Base-by-base conservation (phyloP, 2,888 invertebrate species). In the Eremobia ochroleuca region DNA sequence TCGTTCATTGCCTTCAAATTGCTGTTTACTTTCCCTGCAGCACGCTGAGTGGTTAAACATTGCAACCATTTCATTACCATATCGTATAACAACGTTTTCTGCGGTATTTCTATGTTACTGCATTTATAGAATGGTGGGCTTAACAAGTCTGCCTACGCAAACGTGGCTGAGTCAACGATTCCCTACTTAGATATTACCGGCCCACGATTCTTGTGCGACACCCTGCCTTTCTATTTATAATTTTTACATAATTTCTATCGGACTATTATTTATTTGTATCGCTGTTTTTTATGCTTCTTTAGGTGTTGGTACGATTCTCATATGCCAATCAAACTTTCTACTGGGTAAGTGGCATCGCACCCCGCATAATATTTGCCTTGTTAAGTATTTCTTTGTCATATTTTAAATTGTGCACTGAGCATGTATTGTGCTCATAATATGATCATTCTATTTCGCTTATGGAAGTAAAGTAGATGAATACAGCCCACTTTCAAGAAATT, bases 111-210 rank as follows among this genome's bases (percentile, higher is more conserved):
- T 87, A 87, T 74, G 65, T 82, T 80, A 78, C 59, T 73, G 77
- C 83, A 77, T 86, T 85, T 85, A 85, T 85, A 87, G 82, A 81
- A 83, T 81, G 76, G 83, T 85, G 74, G 28, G 61, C 83, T 69
- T 88, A 87, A 88, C 92, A 78, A 89, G 90, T 86, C 85, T 88
- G 83, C 93, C 93, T 88, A 93, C 93, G 91, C 92, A 83, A 73
- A 62, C 72, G 82, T 71, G 75, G 84, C 79, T 92, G 91, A 93
- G 91, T 93, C 92, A 92, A 91, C 88, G 91, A 88, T 91, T 90
- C 87, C 88, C 88, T 90, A 90, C 89, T 85, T 87, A 87, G 89
- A 89, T 90, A 87, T 76, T 77, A 79, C 85, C 79, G 34, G 83
- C 86, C 81, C 81, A 87, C 90, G 88, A 83, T 87, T 89, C 83